Percentiles rank a stretch among this genome's conserved stretches.
phyloP scores from a whole-genome alignment of 2,113 vertebrate genomes.

The Xenus cinereus region DNA sequence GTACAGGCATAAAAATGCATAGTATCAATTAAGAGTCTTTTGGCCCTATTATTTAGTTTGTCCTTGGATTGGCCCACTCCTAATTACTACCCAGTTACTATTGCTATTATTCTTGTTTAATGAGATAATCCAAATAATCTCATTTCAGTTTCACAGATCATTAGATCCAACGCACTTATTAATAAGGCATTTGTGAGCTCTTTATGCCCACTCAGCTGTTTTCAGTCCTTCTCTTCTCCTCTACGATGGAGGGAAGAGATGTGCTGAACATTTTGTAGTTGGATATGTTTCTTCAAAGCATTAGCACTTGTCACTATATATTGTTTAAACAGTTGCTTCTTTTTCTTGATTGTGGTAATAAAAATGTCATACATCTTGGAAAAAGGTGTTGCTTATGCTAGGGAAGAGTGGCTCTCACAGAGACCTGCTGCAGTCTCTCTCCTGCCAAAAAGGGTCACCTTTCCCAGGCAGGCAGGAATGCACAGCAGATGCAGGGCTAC shows the following conservation, averaged over 20 bases:
- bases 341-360: neutral
- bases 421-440: neutral
- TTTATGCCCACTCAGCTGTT: conserved; percentile 59
- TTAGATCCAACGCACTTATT: conserved; percentile 58
- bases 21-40: conserved; percentile 7
- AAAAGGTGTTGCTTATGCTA: neutral
- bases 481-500: neutral
- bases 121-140: conserved; percentile 69
- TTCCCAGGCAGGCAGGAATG: neutral
- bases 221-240: conserved; percentile 30
- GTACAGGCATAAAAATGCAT: neutral
- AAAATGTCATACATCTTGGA: neutral
- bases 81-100: conserved; percentile 24
- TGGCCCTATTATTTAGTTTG: conserved; percentile 29
- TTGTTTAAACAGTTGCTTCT: conserved; percentile 3
- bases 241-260: neutral
- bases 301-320: neutral
- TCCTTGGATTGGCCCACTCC: conserved; percentile 49
- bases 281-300: neutral
- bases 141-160: conserved; percentile 66
- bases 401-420: neutral
- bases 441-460: conserved; percentile 31
- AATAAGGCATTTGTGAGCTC: conserved; percentile 57
- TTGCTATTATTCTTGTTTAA: conserved; percentile 70
- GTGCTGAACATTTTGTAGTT: neutral